Evolutionary conservation across 2,888 invertebrate genomes (phyloP).

Genomic region (Caenorhabditis sp.): DNA sequence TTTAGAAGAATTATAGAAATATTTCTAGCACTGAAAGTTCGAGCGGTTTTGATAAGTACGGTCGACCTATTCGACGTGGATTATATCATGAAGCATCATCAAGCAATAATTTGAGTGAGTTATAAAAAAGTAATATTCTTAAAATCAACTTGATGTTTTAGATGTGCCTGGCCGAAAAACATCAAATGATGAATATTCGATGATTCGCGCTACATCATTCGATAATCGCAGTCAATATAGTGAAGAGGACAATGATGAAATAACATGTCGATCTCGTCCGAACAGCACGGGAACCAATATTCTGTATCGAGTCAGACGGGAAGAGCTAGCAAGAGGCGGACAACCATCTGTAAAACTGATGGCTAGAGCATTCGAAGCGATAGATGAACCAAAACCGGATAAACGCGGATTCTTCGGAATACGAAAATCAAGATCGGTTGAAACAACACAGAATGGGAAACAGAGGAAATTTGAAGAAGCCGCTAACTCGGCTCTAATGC

Average conservation of each 20-base stretch:
- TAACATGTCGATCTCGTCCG: constrained; percentile 17
- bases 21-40: constrained; percentile 47
- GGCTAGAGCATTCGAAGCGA: constrained; percentile 66
- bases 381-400: constrained; percentile 56
- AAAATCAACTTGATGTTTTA: not conserved
- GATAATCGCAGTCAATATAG: constrained; percentile 41
- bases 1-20: not conserved
- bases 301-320: constrained; percentile 66
- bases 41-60: constrained; percentile 48
- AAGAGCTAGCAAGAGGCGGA: constrained; percentile 67
- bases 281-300: constrained; percentile 62
- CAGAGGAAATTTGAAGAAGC: constrained; percentile 40
- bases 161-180: constrained; percentile 38
- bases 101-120: constrained; percentile 59
- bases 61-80: constrained; percentile 43
- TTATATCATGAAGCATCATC: constrained; percentile 66
- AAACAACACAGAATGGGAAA: constrained; percentile 50
- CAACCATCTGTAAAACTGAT: constrained; percentile 65
- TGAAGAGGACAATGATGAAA: constrained; percentile 34
- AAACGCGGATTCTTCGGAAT: constrained; percentile 65
- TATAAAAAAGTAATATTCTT: too few relatives aligned
- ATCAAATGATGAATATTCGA: constrained; percentile 33
- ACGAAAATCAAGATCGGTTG: constrained; percentile 67
- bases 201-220: constrained; percentile 34
- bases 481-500: constrained; percentile 37